Conservation (phyloP, 2,113 vertebrate genomes). For the human region GRCh38 chr4:26150501-26151000, state of each 20-base stretch:
- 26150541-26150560: not conserved
- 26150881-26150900: fast-evolving
- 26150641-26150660: not conserved
- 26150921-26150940: not conserved
- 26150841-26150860: not conserved
- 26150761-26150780: not conserved
- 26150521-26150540: not conserved
- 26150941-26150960: not conserved
- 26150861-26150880: not conserved
- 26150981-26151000: slow-evolving; percentile 58
- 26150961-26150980: slow-evolving; percentile 18
- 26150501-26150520: not conserved
- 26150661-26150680: not conserved
- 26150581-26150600: not conserved
- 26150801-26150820: not conserved
- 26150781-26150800: not conserved
- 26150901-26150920: not conserved
- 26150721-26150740: not conserved
- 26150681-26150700: not conserved
- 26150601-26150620: not conserved
- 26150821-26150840: not conserved
- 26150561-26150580: not conserved
- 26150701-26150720: not conserved
- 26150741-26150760: not conserved
- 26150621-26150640: not conserved